Conservation (phyloP, 2,797 vertebrate genomes). For the Mallotus villosus region DNA sequence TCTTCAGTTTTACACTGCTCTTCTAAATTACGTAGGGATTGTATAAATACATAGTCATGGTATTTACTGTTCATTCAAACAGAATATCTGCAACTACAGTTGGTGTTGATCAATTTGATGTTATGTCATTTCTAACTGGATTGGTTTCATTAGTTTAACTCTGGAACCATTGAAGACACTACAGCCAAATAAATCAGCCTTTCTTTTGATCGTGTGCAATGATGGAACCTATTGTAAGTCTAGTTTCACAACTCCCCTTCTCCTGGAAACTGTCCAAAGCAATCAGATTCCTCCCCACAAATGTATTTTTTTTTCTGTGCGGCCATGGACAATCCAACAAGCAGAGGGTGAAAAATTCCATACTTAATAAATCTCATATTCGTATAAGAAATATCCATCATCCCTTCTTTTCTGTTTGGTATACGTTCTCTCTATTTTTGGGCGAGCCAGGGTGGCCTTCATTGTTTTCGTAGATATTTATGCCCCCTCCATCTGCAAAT, state of each 20-base stretch:
- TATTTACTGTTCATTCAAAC: background rate
- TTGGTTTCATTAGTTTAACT: slow-evolving; percentile 22
- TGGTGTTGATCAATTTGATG: background rate
- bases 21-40: no score
- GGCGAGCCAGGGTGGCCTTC: no score
- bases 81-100: background rate
- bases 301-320: slow-evolving; percentile 9
- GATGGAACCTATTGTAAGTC: slow-evolving; percentile 11
- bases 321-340: slow-evolving; percentile 12
- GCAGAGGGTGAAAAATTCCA: slow-evolving; percentile 1
- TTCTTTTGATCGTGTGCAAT: slow-evolving; percentile 27
- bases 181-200: slow-evolving; percentile 20
- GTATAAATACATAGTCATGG: background rate
- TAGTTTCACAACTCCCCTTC: slow-evolving; percentile 11
- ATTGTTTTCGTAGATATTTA: no score
- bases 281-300: slow-evolving; percentile 32
- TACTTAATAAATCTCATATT: background rate
- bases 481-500: no score
- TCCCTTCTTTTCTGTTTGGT: no score
- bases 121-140: background rate
- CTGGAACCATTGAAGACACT: slow-evolving; percentile 20
- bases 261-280: slow-evolving; percentile 36
- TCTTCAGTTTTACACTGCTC: background rate
- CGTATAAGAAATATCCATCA: no score
- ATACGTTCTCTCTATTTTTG: no score